Conservation (phyloP, 2,888 invertebrate genomes). For the Carabus problematicus region DNA sequence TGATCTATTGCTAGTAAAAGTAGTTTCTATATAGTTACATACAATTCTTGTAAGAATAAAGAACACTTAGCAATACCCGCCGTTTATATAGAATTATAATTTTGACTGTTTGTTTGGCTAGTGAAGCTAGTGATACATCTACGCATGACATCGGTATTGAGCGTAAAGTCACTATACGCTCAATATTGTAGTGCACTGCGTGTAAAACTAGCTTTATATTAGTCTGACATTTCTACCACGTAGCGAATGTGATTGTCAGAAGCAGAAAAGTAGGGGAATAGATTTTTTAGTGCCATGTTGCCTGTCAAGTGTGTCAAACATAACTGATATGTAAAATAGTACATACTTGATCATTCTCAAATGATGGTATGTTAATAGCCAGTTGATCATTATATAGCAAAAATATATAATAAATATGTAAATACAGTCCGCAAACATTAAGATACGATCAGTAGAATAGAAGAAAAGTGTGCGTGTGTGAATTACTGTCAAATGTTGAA, state of each 20-base stretch:
- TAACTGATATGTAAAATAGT: constrained; percentile 33
- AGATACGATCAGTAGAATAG: no score
- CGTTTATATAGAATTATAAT: no score
- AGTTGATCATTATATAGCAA: constrained; percentile 10
- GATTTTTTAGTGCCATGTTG: constrained; percentile 41
- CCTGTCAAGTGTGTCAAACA: constrained; percentile 29
- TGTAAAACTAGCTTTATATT: no score
- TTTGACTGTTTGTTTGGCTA: no score
- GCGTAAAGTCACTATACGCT: no score
- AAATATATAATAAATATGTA: constrained; percentile 21
- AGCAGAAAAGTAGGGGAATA: constrained; percentile 23
- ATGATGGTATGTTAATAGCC: constrained; percentile 16
- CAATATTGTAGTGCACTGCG: no score
- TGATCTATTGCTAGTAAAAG: background rate
- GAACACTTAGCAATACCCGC: no score
- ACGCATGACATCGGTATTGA: no score
- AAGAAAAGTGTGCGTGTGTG: background rate
- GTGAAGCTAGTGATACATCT: no score
- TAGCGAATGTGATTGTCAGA: constrained; percentile 41
- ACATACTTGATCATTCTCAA: constrained; percentile 7
- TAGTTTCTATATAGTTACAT: no score
- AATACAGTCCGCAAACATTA: constrained; percentile 8
- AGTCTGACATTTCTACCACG: constrained; percentile 23
- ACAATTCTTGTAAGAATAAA: no score
- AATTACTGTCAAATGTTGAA: constrained; percentile 14